These are phyloP conservation scores for roundworm (Caenorhabditis elegans) DNA, from an alignment of 1,140 invertebrate genomes.

Conservation along the genomic window WBcel235 BX284606.5:11818001-11818500, in stretches of 20 bases:
- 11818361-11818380: neutral
- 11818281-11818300: too few species aligned
- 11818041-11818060: neutral
- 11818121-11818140: constrained; percentile 18
- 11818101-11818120: constrained; percentile 33
- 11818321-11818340: too few species aligned
- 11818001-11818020: neutral
- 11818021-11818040: neutral
- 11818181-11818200: constrained; percentile 19
- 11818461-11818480: too few species aligned
- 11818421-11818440: neutral
- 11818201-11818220: neutral
- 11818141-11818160: constrained; percentile 27
- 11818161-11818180: neutral
- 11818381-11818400: neutral
- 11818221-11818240: neutral
- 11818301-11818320: too few species aligned
- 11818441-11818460: neutral
- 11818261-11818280: too few species aligned
- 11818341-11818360: too few species aligned
- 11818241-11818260: neutral
- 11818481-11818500: too few species aligned
- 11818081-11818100: constrained; percentile 25
- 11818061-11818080: neutral
- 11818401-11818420: neutral